Evolutionary conservation across 2,113 vertebrate genomes (phyloP).

Genomic region (Gasterosteus aculeatus): DNA sequence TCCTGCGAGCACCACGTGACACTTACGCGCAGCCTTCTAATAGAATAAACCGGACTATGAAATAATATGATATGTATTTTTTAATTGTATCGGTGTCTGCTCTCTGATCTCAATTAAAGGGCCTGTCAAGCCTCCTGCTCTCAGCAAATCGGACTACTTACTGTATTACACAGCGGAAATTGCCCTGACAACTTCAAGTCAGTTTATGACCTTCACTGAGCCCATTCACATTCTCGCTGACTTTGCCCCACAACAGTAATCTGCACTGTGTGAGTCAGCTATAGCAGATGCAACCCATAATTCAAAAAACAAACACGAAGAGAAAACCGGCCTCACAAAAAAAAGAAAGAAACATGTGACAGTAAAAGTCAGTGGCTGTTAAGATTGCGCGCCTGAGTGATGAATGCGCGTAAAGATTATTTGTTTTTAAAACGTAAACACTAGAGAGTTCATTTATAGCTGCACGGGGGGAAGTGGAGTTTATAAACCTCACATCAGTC

Average conservation of each 20-base stretch:
- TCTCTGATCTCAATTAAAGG: constrained; percentile 64
- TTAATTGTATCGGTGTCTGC: constrained; percentile 24
- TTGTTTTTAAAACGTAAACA: constrained; percentile 47
- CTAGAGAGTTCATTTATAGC: constrained; percentile 38
- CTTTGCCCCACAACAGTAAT: constrained; percentile 74
- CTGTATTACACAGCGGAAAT: constrained; percentile 67
- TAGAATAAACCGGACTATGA: constrained; percentile 22
- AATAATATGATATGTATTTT: constrained; percentile 47
- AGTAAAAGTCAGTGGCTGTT: constrained; percentile 28
- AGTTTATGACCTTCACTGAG: constrained; percentile 75
- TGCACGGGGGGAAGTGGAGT: constrained; percentile 15
- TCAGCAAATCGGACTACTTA: constrained; percentile 52
- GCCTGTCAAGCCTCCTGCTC: constrained; percentile 50
- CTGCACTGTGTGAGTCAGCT: constrained; percentile 71
- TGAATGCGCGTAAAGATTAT: constrained; percentile 18
- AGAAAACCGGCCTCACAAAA: constrained; percentile 17
- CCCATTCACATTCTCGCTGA: constrained; percentile 70
- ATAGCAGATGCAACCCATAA: constrained; percentile 62
- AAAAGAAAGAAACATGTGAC: constrained; percentile 2
- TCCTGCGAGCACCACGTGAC: constrained; percentile 14
- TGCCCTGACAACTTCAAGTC: constrained; percentile 67
- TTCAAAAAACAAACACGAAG: constrained; percentile 65
- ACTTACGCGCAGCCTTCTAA: constrained; percentile 35
- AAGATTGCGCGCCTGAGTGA: constrained; percentile 11
- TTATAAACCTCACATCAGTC: constrained; percentile 49